A percentile compares a stretch with the other conserved stretches of the same genome.
Conservation (phyloP, 2,888 invertebrate genomes). For the Autographa gamma region DNA sequence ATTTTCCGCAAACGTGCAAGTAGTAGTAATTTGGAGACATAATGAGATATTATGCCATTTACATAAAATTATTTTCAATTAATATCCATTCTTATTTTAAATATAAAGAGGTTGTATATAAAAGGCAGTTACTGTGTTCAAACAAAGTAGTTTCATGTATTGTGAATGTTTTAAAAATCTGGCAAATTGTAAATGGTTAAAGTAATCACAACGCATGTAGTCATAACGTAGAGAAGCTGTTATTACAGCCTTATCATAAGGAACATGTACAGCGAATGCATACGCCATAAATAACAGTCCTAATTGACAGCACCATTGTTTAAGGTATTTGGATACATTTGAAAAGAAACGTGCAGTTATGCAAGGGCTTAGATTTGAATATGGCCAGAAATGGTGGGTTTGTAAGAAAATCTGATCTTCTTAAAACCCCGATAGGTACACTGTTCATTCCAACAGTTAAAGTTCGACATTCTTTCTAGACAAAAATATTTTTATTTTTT, state of each 20-base stretch:
- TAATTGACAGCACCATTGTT: conserved; percentile 21
- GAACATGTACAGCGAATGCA: conserved; percentile 14
- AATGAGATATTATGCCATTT: conserved; percentile 35
- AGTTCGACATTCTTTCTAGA: conserved; percentile 10
- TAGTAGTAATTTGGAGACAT: conserved; percentile 26
- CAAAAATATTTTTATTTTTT: background rate
- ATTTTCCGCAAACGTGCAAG: conserved; percentile 43
- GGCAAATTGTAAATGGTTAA: background rate
- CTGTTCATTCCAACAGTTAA: background rate
- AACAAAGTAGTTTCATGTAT: conserved; percentile 1
- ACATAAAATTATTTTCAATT: conserved; percentile 35
- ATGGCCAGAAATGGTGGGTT: conserved; percentile 8
- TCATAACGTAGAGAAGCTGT: background rate
- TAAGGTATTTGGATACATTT: conserved; percentile 36
- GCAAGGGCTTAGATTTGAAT: conserved; percentile 29
- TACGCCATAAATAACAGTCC: conserved; percentile 30
- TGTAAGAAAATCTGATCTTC: conserved; percentile 11
- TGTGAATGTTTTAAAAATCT: background rate
- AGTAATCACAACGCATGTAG: conserved; percentile 8
- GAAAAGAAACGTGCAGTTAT: conserved; percentile 45
- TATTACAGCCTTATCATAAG: conserved; percentile 12
- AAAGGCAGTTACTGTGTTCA: background rate
- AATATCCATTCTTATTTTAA: background rate
- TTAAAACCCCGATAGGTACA: background rate
- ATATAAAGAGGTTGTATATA: background rate